Conservation (phyloP, 2,888 invertebrate species). For the Odontocolon sp. region DNA sequence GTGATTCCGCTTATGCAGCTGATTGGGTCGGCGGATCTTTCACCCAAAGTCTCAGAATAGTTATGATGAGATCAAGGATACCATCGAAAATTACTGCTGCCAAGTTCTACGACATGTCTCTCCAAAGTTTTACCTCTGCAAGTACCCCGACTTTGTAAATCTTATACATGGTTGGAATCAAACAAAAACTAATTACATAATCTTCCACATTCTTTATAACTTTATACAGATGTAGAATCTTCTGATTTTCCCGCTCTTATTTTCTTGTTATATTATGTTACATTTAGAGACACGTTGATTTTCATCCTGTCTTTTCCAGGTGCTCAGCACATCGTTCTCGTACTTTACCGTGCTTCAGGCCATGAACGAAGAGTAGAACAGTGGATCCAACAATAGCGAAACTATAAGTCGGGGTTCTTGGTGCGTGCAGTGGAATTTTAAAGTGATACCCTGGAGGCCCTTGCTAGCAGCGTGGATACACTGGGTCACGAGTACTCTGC, state of each 20-base stretch:
- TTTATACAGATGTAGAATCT: no score
- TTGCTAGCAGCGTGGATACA: constrained; percentile 25
- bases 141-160: constrained; percentile 34
- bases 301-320: constrained; percentile 62
- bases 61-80: constrained; percentile 69
- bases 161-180: no score
- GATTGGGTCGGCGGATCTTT: constrained; percentile 67
- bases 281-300: neutral
- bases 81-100: constrained; percentile 73
- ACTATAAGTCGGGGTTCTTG: constrained; percentile 4
- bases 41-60: constrained; percentile 64
- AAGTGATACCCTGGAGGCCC: constrained; percentile 14
- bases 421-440: constrained; percentile 29
- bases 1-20: constrained; percentile 67
- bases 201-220: no score
- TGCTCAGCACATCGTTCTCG: constrained; percentile 74
- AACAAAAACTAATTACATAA: no score
- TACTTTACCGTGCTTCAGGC: constrained; percentile 73
- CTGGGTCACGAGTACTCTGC: constrained; percentile 32
- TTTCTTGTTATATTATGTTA: no score
- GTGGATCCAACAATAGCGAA: neutral
- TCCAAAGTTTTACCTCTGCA: constrained; percentile 73
- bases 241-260: no score
- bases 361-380: constrained; percentile 56
- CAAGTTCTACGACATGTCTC: constrained; percentile 75